Percentiles rank a stretch among this genome's conserved stretches.
phyloP scores from a whole-genome alignment of 2,888 invertebrate species.

The Clitarchus hookeri region DNA sequence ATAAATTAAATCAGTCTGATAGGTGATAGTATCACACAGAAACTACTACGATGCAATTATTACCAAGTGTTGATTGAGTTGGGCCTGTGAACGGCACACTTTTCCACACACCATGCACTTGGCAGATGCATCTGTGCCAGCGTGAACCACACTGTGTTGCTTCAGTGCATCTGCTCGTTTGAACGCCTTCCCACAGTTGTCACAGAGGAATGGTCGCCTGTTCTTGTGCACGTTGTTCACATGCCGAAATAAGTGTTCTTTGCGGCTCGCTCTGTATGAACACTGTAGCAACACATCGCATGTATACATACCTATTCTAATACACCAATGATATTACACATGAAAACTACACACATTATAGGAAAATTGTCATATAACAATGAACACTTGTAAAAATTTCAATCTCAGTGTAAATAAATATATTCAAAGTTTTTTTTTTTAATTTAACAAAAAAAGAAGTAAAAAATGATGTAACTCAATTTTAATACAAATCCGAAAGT shows the following conservation, averaged over 20 bases:
- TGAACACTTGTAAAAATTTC: no score
- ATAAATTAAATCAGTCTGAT: background rate
- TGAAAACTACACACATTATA: background rate
- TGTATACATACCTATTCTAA: background rate
- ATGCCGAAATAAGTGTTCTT: slow-evolving; percentile 53
- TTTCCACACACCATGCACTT: slow-evolving; percentile 51
- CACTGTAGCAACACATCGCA: slow-evolving; percentile 46
- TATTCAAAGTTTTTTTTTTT: no score
- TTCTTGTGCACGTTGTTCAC: slow-evolving; percentile 57
- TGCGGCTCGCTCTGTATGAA: slow-evolving; percentile 51
- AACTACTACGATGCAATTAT: background rate
- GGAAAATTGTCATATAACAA: no score
- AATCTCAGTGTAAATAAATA: no score
- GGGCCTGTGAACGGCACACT: slow-evolving; percentile 52
- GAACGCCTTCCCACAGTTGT: slow-evolving; percentile 58
- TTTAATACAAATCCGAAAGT: no score
- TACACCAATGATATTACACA: background rate
- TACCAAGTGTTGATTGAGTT: slow-evolving; percentile 45
- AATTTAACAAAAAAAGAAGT: no score
- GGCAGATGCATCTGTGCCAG: slow-evolving; percentile 44
- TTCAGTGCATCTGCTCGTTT: slow-evolving; percentile 58
- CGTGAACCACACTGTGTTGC: slow-evolving; percentile 55
- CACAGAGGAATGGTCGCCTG: slow-evolving; percentile 58
- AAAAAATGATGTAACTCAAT: no score
- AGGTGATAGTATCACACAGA: background rate